Conservation (phyloP, 2,888 invertebrate genomes). For the Drosophila anceps region DNA sequence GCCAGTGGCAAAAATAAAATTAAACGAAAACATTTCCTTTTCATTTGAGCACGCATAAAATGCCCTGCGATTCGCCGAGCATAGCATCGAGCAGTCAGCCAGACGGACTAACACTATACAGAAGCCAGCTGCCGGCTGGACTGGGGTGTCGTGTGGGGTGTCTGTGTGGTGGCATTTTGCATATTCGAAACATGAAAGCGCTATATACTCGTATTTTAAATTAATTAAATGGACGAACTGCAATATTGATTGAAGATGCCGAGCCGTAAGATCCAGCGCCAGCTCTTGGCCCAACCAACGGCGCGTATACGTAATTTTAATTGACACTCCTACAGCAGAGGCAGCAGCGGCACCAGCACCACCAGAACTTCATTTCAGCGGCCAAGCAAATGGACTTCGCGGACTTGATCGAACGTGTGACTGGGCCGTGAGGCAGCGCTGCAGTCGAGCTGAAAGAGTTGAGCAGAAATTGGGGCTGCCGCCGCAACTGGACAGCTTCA, state of each 20-base stretch:
- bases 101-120: slow-evolving; percentile 44
- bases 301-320: slow-evolving; percentile 70
- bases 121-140: not conserved
- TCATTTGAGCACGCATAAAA: slow-evolving; percentile 79
- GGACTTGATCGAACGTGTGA: slow-evolving; percentile 38
- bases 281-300: not conserved
- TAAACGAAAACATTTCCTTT: slow-evolving; percentile 83
- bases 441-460: not conserved
- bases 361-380: slow-evolving; percentile 56
- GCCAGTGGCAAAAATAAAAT: slow-evolving; percentile 81
- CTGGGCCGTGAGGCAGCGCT: slow-evolving; percentile 6
- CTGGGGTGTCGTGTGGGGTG: not conserved
- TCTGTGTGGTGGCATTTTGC: slow-evolving; percentile 34
- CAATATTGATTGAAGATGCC: slow-evolving; percentile 70
- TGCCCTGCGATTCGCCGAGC: slow-evolving; percentile 36
- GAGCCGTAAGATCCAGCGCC: not conserved
- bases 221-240: slow-evolving; percentile 73
- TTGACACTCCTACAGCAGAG: slow-evolving; percentile 61
- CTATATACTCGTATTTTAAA: slow-evolving; percentile 63
- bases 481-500: slow-evolving; percentile 83
- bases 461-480: slow-evolving; percentile 12
- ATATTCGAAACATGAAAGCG: slow-evolving; percentile 62
- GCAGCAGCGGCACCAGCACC: slow-evolving; percentile 20
- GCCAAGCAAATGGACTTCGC: slow-evolving; percentile 62
- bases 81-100: slow-evolving; percentile 24